Conservation (phyloP, 92 coral and sea anemone species). For the Paramuricea clavata region DNA sequence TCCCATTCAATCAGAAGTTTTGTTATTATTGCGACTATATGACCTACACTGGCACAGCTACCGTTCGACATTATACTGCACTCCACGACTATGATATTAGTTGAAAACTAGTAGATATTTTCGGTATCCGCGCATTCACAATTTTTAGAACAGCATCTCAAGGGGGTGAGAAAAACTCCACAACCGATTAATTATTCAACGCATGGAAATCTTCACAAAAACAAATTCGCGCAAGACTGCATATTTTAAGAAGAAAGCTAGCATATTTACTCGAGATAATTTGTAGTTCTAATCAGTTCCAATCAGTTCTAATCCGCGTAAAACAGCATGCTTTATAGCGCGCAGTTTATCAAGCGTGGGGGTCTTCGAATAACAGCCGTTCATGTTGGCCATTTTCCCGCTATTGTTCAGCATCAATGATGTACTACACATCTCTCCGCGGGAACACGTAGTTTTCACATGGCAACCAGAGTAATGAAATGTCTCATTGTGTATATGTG, state of each 20-base stretch:
- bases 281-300: background rate
- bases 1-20: too few species aligned
- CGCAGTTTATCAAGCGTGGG: background rate
- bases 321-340: background rate
- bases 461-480: constrained; percentile 22
- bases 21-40: too few species aligned
- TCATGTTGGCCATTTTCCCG: constrained; percentile 1
- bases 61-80: too few species aligned
- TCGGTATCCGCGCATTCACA: too few species aligned
- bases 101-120: too few species aligned
- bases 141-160: too few species aligned
- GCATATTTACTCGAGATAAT: background rate
- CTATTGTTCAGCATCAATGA: background rate
- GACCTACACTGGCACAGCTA: too few species aligned
- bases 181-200: background rate
- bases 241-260: background rate
- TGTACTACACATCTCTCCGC: too few species aligned
- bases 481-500: background rate
- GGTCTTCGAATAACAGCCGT: background rate
- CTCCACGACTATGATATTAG: too few species aligned
- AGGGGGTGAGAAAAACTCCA: background rate
- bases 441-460: constrained; percentile 8
- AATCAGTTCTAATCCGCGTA: background rate
- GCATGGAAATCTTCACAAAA: background rate
- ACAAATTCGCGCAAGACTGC: background rate